Base-by-base conservation (phyloP, 2,797 vertebrate species). In the Bradypodion ventrale region DNA sequence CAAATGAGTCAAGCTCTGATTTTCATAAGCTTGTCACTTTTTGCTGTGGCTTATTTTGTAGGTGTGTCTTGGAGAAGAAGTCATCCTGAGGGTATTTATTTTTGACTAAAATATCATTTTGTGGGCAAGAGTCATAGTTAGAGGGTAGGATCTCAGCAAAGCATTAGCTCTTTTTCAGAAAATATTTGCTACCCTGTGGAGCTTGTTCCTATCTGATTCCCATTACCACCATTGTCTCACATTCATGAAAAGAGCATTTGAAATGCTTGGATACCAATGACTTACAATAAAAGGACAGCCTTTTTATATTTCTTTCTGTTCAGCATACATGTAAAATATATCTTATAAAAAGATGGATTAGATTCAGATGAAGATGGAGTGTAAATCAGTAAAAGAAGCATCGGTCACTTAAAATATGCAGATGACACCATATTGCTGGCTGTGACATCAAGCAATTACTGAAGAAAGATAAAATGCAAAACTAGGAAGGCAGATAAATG, bases 11-110 rank as follows among this genome's bases (percentile, higher is more conserved):
- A 74, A 63, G 59, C 42, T 63, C 32, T 82, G 59, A 37, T 35
- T 82, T 82, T 82, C 19, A 15, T 63, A 65, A 46, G n/a, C n/a
- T 35, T 35, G n/a, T 75, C 23, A 65, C 75, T 74, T 75, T 75
- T 63, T 37, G 44, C 35, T n/a, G n/a, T 23, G 60, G n/a, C n/a
- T 49, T 74, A 74, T 74, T 75, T 74, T 46, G 70, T 82, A 74
- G 63, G 80, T 23, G 37, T 82, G 74, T 42, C 70, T 49, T 59
- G 8, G 35, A n/a, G 35, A 42, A 35, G 27, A 25, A 79, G 32
- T 21, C 52, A 65, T 32, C 68, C 59, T 4, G 10, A 32, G 46
- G 25, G 7, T 32, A 8, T 32, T 37, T 82, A 82, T 82, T 82
- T 65, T 37, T 42, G 15, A 80, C 23, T 42, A 65, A 27, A 49